Percentiles rank a stretch among this genome's conserved stretches.
These are phyloP conservation scores for Pogonophryne albipinna DNA, from an alignment of 2,797 vertebrate genomes.

Conservation along the genomic window DNA sequence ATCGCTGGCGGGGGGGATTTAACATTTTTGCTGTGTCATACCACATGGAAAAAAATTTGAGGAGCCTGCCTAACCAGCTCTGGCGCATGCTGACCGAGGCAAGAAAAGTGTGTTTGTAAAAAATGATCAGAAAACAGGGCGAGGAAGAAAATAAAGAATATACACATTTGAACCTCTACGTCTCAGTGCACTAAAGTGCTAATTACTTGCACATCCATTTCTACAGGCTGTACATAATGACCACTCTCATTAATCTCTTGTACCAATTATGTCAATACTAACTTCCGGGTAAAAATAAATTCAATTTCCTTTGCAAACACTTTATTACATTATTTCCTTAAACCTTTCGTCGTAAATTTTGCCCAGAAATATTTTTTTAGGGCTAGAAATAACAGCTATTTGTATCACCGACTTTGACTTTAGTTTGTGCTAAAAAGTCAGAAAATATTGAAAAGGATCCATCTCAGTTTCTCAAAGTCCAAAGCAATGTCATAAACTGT, in stretches of 20 bases:
- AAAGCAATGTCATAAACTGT: too few species aligned
- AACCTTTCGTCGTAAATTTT: too few species aligned
- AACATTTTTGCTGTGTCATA: constrained; percentile 59
- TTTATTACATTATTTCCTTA: too few species aligned
- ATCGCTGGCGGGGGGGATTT: constrained; percentile 37
- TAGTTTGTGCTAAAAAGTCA: too few species aligned
- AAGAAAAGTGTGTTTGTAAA: constrained; percentile 19
- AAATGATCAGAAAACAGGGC: constrained; percentile 27
- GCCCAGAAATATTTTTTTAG: too few species aligned
- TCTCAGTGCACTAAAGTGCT: constrained; percentile 3
- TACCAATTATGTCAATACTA: too few species aligned
- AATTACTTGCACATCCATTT: neutral
- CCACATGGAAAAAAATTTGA: constrained; percentile 37
- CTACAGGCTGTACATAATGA: neutral
- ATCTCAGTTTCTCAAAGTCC: too few species aligned
- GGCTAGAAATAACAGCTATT: too few species aligned
- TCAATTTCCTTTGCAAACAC: too few species aligned
- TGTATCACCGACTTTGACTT: too few species aligned
- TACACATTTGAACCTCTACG: neutral
- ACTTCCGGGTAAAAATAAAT: too few species aligned
- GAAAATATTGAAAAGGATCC: too few species aligned
- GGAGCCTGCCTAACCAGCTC: constrained; percentile 42
- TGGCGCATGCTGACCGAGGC: constrained; percentile 55
- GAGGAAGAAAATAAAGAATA: neutral
- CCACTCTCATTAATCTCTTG: constrained; percentile 3